Percentiles rank a stretch among this genome's conserved stretches.
Evolutionary conservation across 2,113 vertebrate species (phyloP).

Genomic region (Callospermophilus lateralis): DNA sequence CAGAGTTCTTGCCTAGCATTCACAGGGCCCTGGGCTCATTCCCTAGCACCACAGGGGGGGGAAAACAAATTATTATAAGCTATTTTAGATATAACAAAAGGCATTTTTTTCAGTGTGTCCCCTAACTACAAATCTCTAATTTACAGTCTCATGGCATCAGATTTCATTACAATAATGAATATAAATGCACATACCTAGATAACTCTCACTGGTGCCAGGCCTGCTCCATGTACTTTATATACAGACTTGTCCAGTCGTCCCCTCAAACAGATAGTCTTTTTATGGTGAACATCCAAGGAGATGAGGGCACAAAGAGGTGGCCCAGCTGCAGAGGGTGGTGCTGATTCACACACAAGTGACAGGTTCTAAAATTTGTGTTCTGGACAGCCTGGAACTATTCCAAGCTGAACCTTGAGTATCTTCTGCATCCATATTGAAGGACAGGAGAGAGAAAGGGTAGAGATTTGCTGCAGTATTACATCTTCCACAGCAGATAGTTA

Average conservation of each 20-base stretch:
- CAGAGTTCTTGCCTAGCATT: neutral
- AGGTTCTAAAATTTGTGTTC: neutral
- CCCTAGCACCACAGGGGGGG: neutral
- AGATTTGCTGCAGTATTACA: too few species aligned
- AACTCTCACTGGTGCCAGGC: neutral
- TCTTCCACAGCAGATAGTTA: neutral
- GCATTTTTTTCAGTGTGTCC: neutral
- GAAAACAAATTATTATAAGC: neutral
- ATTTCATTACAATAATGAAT: neutral
- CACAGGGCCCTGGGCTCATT: neutral
- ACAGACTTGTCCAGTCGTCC: neutral
- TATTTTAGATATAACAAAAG: neutral
- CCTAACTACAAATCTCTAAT: neutral
- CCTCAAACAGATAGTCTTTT: neutral
- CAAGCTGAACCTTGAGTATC: neutral
- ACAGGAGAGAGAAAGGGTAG: neutral
- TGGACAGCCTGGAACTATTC: neutral
- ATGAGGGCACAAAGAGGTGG: neutral
- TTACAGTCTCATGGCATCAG: neutral
- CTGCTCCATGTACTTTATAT: neutral
- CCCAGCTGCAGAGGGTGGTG: neutral
- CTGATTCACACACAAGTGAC: neutral
- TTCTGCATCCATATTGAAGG: neutral
- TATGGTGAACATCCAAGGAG: neutral
- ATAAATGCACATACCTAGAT: neutral